Percentiles rank a stretch among this genome's conserved stretches.
Conservation (phyloP, 2,888 invertebrate species). For the Eupithecia vulgata region DNA sequence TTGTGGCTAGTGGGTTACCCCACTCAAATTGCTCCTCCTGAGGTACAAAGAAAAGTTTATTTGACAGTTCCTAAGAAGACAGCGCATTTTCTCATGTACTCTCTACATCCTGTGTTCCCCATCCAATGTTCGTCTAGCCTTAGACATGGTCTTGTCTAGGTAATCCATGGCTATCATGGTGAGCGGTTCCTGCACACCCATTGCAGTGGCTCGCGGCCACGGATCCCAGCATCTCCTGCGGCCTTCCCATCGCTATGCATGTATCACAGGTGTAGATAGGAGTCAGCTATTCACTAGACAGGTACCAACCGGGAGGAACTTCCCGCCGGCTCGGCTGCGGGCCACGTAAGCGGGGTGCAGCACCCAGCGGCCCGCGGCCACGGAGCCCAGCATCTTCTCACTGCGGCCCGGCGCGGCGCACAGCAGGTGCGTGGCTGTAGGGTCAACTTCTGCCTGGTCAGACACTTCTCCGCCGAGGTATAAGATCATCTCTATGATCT, state of each 20-base stretch:
- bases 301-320: constrained; percentile 85
- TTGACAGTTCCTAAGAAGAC: background rate
- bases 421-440: constrained; percentile 88
- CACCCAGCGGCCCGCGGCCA: constrained; percentile 96
- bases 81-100: background rate
- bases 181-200: too few relatives aligned
- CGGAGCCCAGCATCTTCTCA: constrained; percentile 93
- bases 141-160: background rate
- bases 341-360: constrained; percentile 91
- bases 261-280: too few relatives aligned
- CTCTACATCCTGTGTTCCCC: too few relatives aligned
- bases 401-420: constrained; percentile 90
- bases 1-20: constrained; percentile 89
- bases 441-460: constrained; percentile 78
- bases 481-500: constrained; percentile 82
- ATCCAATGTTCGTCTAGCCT: background rate
- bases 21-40: constrained; percentile 94
- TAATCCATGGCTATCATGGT: background rate
- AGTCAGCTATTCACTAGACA: background rate
- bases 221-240: too few relatives aligned
- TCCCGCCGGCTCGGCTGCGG: constrained; percentile 84
- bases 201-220: too few relatives aligned
- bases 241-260: too few relatives aligned
- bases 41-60: background rate
- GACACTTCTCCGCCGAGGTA: constrained; percentile 87